Percentiles rank a stretch among this genome's conserved stretches.
Conservation (phyloP, 2,797 vertebrate species). For the Cephalopachus bancanus region DNA sequence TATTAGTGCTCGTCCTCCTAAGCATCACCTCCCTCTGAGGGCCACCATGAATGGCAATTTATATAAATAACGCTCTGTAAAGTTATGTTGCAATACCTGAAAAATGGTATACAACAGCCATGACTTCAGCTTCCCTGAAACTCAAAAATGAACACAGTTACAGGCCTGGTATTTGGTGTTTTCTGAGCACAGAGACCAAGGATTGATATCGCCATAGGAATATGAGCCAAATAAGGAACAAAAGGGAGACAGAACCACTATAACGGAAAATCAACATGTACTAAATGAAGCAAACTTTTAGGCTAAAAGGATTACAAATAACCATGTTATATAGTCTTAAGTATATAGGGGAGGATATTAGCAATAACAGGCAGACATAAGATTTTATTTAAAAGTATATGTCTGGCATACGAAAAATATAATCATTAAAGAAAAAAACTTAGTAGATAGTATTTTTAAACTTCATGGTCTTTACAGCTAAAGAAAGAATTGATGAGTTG, state of each 20-base stretch:
- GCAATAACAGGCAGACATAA: not conserved
- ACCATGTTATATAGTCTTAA: not conserved
- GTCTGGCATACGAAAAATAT: not conserved
- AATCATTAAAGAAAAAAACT: not conserved
- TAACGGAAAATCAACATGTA: not conserved
- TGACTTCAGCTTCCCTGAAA: not conserved
- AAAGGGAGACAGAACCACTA: fast-evolving
- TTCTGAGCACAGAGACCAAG: not conserved
- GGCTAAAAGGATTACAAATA: not conserved
- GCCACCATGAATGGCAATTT: not conserved
- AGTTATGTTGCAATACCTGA: not conserved
- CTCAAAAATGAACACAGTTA: not conserved
- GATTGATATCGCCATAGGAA: not conserved
- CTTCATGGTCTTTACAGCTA: not conserved
- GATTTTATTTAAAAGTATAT: not conserved
- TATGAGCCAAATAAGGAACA: not conserved
- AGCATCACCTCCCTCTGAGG: not conserved
- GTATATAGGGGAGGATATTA: not conserved
- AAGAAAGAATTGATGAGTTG: not conserved
- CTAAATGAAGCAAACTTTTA: not conserved
- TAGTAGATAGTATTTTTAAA: not conserved
- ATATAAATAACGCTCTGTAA: not conserved
- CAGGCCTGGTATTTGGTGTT: not conserved
- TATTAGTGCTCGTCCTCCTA: too few species aligned
- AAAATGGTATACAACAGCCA: not conserved